These are phyloP conservation scores for Phasia obesa DNA, from an alignment of 2,888 invertebrate genomes.

Conservation along the genomic window DNA sequence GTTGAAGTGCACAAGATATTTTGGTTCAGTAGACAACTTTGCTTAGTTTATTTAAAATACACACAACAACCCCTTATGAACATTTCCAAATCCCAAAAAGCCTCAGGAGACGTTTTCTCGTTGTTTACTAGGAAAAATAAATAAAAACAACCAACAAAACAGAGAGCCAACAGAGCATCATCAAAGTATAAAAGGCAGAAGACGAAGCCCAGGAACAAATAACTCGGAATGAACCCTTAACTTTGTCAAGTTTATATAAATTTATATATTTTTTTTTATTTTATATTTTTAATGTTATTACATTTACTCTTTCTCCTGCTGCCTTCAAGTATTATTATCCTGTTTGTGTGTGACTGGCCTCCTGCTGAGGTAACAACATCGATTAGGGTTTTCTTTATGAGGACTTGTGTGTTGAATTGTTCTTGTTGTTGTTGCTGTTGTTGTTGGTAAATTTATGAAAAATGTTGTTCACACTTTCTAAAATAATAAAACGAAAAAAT, in stretches of 20 bases:
- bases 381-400: slow-evolving; percentile 70
- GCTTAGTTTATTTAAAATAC: slow-evolving; percentile 23
- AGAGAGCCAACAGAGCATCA: slow-evolving; percentile 13
- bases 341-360: slow-evolving; percentile 57
- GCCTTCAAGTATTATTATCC: slow-evolving; percentile 38
- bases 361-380: slow-evolving; percentile 79
- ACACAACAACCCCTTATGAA: slow-evolving; percentile 59
- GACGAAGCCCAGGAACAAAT: slow-evolving; percentile 14
- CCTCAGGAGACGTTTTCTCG: slow-evolving; percentile 77
- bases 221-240: slow-evolving; percentile 64
- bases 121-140: slow-evolving; percentile 63
- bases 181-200: slow-evolving; percentile 11
- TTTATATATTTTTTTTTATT: slow-evolving; percentile 54
- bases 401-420: slow-evolving; percentile 72
- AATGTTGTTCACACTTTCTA: slow-evolving; percentile 80
- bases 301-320: slow-evolving; percentile 53
- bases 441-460: slow-evolving; percentile 80
- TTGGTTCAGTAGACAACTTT: slow-evolving; percentile 44
- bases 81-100: slow-evolving; percentile 71
- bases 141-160: slow-evolving; percentile 35
- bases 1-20: slow-evolving; percentile 48
- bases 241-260: slow-evolving; percentile 68
- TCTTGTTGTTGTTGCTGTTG: slow-evolving; percentile 75
- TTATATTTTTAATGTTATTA: slow-evolving; percentile 67
- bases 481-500: slow-evolving; percentile 59